Evolutionary conservation across 2,113 vertebrate genomes (phyloP).

Genomic region (Microtus oregoni): DNA sequence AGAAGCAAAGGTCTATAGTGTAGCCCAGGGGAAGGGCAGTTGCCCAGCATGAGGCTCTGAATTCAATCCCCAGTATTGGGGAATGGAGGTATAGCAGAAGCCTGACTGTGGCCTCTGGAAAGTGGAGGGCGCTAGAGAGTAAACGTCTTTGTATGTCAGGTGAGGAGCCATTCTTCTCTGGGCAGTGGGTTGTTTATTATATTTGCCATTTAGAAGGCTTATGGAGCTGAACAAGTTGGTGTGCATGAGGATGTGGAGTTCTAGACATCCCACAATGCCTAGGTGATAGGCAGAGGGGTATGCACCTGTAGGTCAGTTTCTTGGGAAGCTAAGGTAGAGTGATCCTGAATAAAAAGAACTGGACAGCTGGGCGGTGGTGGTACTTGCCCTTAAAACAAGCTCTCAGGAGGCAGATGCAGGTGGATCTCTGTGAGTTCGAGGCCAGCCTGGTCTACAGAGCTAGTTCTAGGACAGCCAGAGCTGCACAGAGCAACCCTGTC

Average conservation of each 20-base stretch:
- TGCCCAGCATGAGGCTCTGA: background rate
- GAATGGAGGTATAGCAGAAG: background rate
- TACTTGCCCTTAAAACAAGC: too few relatives aligned
- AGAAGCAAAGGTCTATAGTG: background rate
- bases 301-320: too few relatives aligned
- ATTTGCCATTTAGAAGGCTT: background rate
- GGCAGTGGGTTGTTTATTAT: background rate
- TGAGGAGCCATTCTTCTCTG: background rate
- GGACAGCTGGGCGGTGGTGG: too few relatives aligned
- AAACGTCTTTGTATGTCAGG: rapidly evolving
- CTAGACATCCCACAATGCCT: background rate
- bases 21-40: background rate
- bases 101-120: background rate
- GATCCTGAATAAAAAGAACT: background rate
- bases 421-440: too few relatives aligned
- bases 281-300: background rate
- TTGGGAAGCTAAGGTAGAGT: background rate
- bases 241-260: background rate
- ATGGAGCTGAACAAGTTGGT: background rate
- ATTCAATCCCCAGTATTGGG: background rate
- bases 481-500: too few relatives aligned
- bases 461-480: too few relatives aligned
- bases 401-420: too few relatives aligned
- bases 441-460: too few relatives aligned
- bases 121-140: background rate